Evolutionary conservation across 2,113 vertebrate species (phyloP), one percentile per base, ranked within the genome.

Genomic region (Irena cyanogastra): DNA sequence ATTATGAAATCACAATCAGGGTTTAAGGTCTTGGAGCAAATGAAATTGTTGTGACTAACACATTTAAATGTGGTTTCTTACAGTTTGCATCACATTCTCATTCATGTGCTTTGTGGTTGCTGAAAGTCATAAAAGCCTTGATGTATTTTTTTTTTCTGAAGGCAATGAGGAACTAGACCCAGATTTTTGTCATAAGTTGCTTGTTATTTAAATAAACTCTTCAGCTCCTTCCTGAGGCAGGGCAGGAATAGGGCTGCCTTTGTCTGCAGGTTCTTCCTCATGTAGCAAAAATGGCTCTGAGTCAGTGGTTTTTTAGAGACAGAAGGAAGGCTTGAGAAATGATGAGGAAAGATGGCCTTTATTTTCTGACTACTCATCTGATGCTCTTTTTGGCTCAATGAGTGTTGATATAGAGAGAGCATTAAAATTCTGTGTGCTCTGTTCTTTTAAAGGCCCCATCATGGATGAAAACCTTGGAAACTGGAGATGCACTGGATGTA

Each of bases 391-490:
- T 92, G 83, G 56, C 86, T 82, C 82, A 39, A 35, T 16, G 21
- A 82, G 64, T 59, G 57, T 54, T 94, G 56, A 50, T 60, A 27
- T 5, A 83, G 24, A 69, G 77, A 79, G 60, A 33, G 15, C 52
- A 90, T 61, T 93, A 47, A 18, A 90, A 63, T 91, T 65, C 77
- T 39, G 44, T 16, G 39, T 83, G 69, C 53, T 70, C 21, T 93
- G 63, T 74, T 66, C 83, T 91, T 87, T 92, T 71, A 13, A 96
- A 98, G 97, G 93, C 79, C 17, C 56, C 94, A 16, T 77, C 76
- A 4, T 95, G 97, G 96, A 94, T 89, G 75, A 94, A 96, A 85
- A 71, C 70, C 56, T 59, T 75, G 1, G 78, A 95, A 94, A 68
- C n/a, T 60, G 88, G 84, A 54, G 94, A 95, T 70, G 57, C 78